Evolutionary conservation across 2,113 vertebrate genomes (phyloP).

Genomic region (Perca schrenkii): DNA sequence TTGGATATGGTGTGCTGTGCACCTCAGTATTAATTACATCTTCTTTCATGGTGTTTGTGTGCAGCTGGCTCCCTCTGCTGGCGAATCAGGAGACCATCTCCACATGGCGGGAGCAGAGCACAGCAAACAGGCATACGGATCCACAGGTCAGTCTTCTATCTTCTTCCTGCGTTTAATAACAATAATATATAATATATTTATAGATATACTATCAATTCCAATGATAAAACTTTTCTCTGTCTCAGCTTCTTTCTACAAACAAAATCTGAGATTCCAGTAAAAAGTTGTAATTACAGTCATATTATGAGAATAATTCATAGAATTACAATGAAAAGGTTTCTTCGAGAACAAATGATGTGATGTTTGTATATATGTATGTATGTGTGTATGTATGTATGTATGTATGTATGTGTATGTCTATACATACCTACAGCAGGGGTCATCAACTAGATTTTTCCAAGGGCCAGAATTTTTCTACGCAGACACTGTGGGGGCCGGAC

Average conservation of each 20-base stretch:
- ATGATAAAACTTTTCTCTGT: too few species aligned
- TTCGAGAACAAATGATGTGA: neutral
- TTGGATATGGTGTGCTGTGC: neutral
- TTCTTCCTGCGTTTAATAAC: neutral
- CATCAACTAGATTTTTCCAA: too few species aligned
- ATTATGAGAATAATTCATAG: too few species aligned
- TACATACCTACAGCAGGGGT: too few species aligned
- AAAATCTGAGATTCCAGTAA: neutral
- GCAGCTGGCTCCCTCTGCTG: conserved; percentile 86
- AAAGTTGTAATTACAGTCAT: neutral
- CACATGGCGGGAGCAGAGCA: conserved; percentile 67
- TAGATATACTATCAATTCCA: too few species aligned
- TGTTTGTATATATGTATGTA: neutral
- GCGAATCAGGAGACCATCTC: conserved; percentile 83
- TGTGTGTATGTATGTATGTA: too few species aligned
- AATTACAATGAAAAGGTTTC: neutral
- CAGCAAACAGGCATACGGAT: conserved; percentile 78
- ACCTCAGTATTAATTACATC: neutral
- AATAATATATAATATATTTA: too few species aligned
- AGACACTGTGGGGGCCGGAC: too few species aligned
- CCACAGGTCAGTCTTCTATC: conserved; percentile 77
- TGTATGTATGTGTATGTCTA: too few species aligned
- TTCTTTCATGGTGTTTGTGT: conserved; percentile 12
- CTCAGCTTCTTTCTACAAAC: neutral
- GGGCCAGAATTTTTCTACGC: too few species aligned